phyloP scores from a whole-genome alignment of 2,888 invertebrate species.

The Erannis defoliaria region DNA sequence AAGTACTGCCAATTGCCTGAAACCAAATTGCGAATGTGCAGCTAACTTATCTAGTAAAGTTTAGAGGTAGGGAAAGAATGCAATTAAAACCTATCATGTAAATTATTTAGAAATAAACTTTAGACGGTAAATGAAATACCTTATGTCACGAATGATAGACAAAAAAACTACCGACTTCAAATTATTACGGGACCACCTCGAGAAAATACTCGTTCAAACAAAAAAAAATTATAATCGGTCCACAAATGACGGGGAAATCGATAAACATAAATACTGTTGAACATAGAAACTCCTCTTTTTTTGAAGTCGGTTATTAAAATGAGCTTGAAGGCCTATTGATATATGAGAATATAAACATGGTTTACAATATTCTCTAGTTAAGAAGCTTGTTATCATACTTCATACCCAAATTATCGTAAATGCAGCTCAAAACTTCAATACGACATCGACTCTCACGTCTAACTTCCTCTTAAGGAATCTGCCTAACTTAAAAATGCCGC shows the following conservation, averaged over 20 bases:
- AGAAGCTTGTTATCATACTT: no score
- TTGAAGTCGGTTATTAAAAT: no score
- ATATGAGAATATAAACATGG: not conserved
- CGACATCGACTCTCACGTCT: constrained; percentile 1
- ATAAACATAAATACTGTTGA: no score
- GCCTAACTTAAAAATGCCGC: no score
- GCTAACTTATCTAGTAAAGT: constrained; percentile 28
- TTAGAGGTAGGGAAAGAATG: constrained; percentile 17
- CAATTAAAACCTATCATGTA: constrained; percentile 4
- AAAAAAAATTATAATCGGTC: no score
- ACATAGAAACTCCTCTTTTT: no score
- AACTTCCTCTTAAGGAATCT: not conserved
- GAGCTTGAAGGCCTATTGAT: not conserved
- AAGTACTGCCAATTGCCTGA: constrained; percentile 45
- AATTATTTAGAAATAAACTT: constrained; percentile 4
- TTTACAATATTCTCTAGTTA: not conserved
- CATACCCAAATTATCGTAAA: not conserved
- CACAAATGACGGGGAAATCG: no score
- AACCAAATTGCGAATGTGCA: constrained; percentile 39
- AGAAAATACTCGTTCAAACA: no score
- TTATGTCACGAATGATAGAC: not conserved
- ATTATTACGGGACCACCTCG: no score
- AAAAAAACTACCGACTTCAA: not conserved
- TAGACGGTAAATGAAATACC: not conserved
- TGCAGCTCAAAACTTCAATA: not conserved